phyloP scores from a whole-genome alignment of 2,888 invertebrate genomes.

The Tridacna crocea region DNA sequence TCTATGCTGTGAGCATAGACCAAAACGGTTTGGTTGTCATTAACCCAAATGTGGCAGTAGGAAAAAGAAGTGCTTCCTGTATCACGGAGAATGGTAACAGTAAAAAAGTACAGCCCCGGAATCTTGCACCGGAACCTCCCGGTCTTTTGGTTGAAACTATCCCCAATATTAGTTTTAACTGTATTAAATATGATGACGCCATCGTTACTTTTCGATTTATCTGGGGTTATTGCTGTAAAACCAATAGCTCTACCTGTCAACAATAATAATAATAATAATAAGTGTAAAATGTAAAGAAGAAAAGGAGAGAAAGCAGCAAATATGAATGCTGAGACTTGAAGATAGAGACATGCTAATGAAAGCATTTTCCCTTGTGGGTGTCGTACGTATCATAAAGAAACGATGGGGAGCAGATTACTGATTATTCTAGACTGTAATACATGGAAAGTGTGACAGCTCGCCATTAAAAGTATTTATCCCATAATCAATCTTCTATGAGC shows the following conservation, averaged over 20 bases:
- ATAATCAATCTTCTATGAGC: too few relatives aligned
- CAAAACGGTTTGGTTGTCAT: not conserved
- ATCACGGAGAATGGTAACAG: not conserved
- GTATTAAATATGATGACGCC: not conserved
- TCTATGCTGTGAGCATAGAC: not conserved
- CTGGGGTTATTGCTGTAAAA: not conserved
- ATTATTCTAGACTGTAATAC: too few relatives aligned
- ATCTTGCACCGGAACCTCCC: not conserved
- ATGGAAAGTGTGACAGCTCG: too few relatives aligned
- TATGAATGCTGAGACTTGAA: too few relatives aligned
- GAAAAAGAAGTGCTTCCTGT: not conserved
- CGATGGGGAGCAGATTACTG: too few relatives aligned
- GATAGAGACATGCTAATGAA: too few relatives aligned
- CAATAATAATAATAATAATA: too few relatives aligned
- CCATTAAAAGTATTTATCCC: too few relatives aligned
- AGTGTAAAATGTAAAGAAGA: too few relatives aligned
- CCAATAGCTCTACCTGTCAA: not conserved
- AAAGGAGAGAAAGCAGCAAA: too few relatives aligned
- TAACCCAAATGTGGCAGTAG: not conserved
- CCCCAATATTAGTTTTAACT: not conserved
- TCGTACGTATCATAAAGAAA: too few relatives aligned
- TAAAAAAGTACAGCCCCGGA: not conserved
- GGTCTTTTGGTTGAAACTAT: not conserved
- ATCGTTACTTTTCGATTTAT: not conserved
- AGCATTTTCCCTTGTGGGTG: too few relatives aligned